These are phyloP conservation scores for Drosophila azteca DNA, from an alignment of 1,140 invertebrate genomes.

Conservation along the genomic window DNA sequence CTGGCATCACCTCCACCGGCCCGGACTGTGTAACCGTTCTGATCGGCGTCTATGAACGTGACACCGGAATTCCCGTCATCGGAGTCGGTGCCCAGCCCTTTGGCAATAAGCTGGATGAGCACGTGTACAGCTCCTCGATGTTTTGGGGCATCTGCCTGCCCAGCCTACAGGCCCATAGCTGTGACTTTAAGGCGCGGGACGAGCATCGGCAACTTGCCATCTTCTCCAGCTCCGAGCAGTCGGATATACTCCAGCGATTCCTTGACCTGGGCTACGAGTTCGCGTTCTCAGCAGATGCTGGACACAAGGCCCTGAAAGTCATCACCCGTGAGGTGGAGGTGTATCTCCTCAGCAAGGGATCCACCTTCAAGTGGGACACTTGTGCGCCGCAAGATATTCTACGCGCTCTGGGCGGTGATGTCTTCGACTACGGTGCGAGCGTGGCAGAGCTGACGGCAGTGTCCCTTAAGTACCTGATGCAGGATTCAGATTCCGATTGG, in stretches of 20 bases:
- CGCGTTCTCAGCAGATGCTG: constrained; percentile 91
- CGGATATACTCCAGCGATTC: constrained; percentile 86
- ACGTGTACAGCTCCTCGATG: constrained; percentile 87
- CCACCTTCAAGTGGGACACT: constrained; percentile 94
- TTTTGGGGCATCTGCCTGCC: constrained; percentile 88
- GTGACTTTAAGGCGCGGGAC: constrained; percentile 65
- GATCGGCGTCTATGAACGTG: constrained; percentile 92
- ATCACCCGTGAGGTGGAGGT: constrained; percentile 89
- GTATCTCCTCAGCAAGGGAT: constrained; percentile 91
- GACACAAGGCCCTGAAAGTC: constrained; percentile 94
- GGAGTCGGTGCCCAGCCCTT: constrained; percentile 97
- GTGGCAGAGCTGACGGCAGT: constrained; percentile 43
- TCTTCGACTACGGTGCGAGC: constrained; percentile 85
- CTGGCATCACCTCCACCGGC: constrained; percentile 87
- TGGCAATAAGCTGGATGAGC: constrained; percentile 84
- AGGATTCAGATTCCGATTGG: constrained; percentile 29
- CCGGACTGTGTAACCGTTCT: constrained; percentile 95
- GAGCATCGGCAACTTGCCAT: constrained; percentile 65
- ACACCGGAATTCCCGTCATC: constrained; percentile 90
- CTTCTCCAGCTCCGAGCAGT: constrained; percentile 87
- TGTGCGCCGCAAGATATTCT: constrained; percentile 93
- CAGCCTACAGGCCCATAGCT: constrained; percentile 83
- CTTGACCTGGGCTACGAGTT: constrained; percentile 86
- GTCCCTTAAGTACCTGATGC: constrained; percentile 45
- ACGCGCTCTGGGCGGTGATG: constrained; percentile 87